Percentiles rank a stretch among this genome's conserved stretches.
Evolutionary conservation across 2,888 invertebrate genomes (phyloP).

Genomic region (Brassicogethes aeneus): DNA sequence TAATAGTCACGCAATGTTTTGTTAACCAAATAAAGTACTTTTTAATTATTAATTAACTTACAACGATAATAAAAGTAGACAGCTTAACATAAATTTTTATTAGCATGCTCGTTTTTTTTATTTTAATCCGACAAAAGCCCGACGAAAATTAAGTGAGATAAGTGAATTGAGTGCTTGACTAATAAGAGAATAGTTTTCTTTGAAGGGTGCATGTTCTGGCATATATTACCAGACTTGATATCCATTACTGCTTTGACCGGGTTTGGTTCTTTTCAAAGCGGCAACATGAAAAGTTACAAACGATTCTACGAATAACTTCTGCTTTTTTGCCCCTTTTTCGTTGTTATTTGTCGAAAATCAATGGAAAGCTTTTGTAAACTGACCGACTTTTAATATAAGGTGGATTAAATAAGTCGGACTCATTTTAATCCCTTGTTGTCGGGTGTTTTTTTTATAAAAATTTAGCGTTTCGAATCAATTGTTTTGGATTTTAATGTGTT

Average conservation of each 20-base stretch:
- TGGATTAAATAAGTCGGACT: too few relatives aligned
- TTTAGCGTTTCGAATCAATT: too few relatives aligned
- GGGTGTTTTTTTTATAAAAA: too few relatives aligned
- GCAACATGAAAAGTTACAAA: slow-evolving; percentile 13
- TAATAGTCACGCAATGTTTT: too few relatives aligned
- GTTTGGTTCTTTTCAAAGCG: slow-evolving; percentile 9
- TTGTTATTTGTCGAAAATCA: not conserved
- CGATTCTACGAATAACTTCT: slow-evolving; percentile 14
- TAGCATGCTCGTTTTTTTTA: too few relatives aligned
- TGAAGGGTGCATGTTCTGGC: slow-evolving; percentile 23
- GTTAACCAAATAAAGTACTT: too few relatives aligned
- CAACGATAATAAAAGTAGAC: too few relatives aligned
- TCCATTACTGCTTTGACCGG: slow-evolving; percentile 14
- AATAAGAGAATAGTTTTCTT: slow-evolving; percentile 16
- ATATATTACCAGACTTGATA: slow-evolving; percentile 19
- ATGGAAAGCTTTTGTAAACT: not conserved
- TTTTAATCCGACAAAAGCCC: not conserved
- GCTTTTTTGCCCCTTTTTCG: not conserved
- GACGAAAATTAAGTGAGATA: slow-evolving; percentile 9
- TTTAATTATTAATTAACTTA: too few relatives aligned
- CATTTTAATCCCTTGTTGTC: too few relatives aligned
- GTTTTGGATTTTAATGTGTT: too few relatives aligned
- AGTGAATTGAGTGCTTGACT: slow-evolving; percentile 17
- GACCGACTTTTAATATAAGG: not conserved
- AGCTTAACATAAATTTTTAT: too few relatives aligned